Evolutionary conservation across 2,797 vertebrate species (phyloP), one percentile per base, ranked within the genome.

Genomic region (Tamandua tetradactyla): DNA sequence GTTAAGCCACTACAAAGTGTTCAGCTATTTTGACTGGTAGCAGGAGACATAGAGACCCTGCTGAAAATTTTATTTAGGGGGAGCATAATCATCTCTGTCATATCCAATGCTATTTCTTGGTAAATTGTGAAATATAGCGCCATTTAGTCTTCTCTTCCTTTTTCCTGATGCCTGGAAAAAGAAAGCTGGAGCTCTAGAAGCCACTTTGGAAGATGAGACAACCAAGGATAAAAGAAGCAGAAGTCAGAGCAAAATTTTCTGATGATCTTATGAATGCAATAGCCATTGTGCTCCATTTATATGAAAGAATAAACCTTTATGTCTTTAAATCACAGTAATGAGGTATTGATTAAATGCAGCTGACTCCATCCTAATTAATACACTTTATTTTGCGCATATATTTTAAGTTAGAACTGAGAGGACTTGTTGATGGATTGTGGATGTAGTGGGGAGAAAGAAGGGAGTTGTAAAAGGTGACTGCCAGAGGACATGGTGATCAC

Each of bases 21-120:
- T 11, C 20, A 80, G 32, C 0, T 76, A 13, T 89, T 96, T 93
- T 68, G 81, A 91, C n/a, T 71, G 15, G 74, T n/a, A n/a, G n/a
- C 13, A 52, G 14, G 3, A 37, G n/a, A 32, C 59, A 1, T 3
- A 62, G 80, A 32, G 75, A 49, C 32, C 49, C 59, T 1, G 30
- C 74, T 40, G 0, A 84, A 7, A 80, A 2, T 12, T 32, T 64
- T 8, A 37, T 17, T 95, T 10, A n/a, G 44, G 55, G 10, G 30
- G 30, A 79, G 2, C 0, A 0, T 0, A 25, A 44, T 71, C 7
- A 23, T 25, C 12, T 68, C 27, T 15, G 27, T 30, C 20, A 17
- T 1, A 9, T 18, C 1, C n/a, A 27, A 22, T 1, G 61, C 49
- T 32, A 14, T 30, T 23, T 17, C 27, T 78, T 13, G 68, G 17